Conservation (phyloP, 2,888 invertebrate genomes). For the Resseliella maxima region DNA sequence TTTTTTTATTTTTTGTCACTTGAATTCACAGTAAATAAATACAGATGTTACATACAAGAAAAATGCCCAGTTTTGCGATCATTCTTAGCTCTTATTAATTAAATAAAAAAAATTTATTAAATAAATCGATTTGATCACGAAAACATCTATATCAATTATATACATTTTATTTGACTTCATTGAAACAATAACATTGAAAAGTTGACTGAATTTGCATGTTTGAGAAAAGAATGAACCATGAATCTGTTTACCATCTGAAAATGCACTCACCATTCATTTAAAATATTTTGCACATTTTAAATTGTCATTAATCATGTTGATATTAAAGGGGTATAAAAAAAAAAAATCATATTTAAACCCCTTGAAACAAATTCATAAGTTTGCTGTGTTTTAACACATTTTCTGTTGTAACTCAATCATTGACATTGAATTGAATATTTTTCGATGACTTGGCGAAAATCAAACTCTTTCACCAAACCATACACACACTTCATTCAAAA, state of each 20-base stretch:
- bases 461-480: constrained; percentile 14
- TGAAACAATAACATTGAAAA: not conserved
- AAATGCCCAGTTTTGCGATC: not conserved
- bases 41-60: not conserved
- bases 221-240: not conserved
- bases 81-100: too few relatives aligned
- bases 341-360: not conserved
- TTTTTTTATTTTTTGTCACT: too few relatives aligned
- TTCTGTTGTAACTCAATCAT: not conserved
- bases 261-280: not conserved
- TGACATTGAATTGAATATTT: not conserved
- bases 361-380: not conserved
- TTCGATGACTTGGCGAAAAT: not conserved
- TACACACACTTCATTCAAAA: not conserved
- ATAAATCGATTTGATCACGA: not conserved
- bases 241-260: constrained; percentile 18
- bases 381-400: not conserved
- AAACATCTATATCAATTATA: not conserved
- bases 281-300: not conserved
- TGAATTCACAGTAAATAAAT: not conserved
- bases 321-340: not conserved
- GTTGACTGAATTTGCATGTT: not conserved
- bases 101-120: too few relatives aligned
- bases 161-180: not conserved
- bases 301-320: not conserved